These are phyloP conservation scores for Phaetusa simplex DNA, from an alignment of 2,113 vertebrate genomes.

Conservation along the genomic window DNA sequence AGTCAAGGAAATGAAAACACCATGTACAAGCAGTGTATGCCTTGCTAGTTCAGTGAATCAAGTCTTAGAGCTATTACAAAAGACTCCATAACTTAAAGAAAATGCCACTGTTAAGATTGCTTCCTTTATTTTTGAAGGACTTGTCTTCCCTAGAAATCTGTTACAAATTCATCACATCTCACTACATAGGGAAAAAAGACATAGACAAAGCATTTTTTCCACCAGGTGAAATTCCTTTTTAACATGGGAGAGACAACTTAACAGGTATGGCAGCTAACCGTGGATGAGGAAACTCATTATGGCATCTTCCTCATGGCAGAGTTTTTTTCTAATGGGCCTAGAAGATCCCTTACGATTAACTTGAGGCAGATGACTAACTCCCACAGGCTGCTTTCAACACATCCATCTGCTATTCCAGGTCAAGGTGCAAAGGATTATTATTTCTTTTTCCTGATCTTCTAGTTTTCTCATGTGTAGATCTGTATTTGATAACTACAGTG, in stretches of 20 bases:
- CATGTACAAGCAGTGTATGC: neutral
- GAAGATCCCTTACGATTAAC: neutral
- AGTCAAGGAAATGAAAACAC: neutral
- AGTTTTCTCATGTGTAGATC: neutral
- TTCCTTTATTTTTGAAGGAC: neutral
- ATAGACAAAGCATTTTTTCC: neutral
- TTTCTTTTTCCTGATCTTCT: neutral
- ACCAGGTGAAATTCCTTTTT: neutral
- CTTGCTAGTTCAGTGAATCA: slow-evolving; percentile 1
- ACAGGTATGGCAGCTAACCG: neutral
- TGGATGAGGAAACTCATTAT: neutral
- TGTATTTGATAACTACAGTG: neutral
- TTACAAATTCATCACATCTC: neutral
- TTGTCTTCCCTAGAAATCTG: neutral
- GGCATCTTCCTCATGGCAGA: neutral
- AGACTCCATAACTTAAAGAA: neutral
- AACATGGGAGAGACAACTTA: neutral
- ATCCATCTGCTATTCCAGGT: neutral
- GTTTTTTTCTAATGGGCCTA: neutral
- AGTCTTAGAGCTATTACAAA: neutral
- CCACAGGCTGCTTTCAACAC: neutral
- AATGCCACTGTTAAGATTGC: neutral
- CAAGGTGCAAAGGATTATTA: neutral
- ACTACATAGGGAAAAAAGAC: neutral
- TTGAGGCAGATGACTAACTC: neutral